phyloP scores from a whole-genome alignment of 2,797 vertebrate genomes.

The Amblyraja radiata region DNA sequence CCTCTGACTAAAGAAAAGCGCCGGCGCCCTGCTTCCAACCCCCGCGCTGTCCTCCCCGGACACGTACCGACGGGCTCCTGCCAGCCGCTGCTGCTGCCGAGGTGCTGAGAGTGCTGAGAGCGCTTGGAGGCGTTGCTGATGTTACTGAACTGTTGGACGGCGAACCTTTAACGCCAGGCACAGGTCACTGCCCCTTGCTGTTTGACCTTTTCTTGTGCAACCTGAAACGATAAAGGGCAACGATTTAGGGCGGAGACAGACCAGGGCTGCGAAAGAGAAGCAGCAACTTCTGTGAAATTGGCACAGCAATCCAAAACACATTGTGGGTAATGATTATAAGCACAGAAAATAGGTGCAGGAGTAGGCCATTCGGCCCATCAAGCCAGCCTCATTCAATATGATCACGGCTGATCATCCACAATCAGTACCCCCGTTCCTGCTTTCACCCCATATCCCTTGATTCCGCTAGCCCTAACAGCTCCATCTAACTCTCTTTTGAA shows the following conservation, averaged over 20 bases:
- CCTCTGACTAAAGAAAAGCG: too few species aligned
- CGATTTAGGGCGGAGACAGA: neutral
- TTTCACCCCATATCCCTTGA: too few species aligned
- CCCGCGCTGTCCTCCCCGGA: too few species aligned
- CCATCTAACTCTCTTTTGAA: too few species aligned
- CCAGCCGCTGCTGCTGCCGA: neutral
- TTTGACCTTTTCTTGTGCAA: neutral
- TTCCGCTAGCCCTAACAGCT: too few species aligned
- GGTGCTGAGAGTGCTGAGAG: neutral
- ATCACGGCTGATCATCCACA: too few species aligned
- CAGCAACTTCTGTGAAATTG: neutral
- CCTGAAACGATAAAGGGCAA: neutral
- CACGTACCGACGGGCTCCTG: neutral
- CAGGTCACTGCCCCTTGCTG: neutral
- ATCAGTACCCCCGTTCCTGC: too few species aligned
- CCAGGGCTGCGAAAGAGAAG: neutral
- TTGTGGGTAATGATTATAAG: too few species aligned
- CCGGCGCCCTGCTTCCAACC: too few species aligned
- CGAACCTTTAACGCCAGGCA: neutral
- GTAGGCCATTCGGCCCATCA: too few species aligned
- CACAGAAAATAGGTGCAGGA: too few species aligned
- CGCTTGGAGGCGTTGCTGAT: neutral
- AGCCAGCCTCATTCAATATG: too few species aligned
- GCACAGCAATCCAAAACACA: neutral
- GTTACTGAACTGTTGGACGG: constrained; percentile 13